These are phyloP conservation scores for Discoglossus pictus DNA, from an alignment of 2,797 vertebrate species.

Conservation along the genomic window DNA sequence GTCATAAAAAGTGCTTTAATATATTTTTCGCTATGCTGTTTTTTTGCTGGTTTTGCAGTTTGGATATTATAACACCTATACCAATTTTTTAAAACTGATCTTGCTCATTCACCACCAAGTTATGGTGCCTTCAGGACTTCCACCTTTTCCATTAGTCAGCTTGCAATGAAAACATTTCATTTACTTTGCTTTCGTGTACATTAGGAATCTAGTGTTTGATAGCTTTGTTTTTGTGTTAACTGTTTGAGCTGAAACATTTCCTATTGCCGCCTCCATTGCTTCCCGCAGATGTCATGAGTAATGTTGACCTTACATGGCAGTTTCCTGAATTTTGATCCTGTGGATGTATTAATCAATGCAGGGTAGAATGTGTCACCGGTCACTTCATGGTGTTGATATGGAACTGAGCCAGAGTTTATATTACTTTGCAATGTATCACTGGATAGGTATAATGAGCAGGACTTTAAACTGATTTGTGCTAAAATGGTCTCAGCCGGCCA, in stretches of 20 bases:
- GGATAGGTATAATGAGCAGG: slow-evolving; percentile 10
- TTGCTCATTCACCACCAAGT: no score
- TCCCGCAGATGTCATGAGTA: slow-evolving; percentile 47
- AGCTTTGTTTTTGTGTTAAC: slow-evolving; percentile 40
- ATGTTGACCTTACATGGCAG: slow-evolving; percentile 46
- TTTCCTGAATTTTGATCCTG: slow-evolving; percentile 39
- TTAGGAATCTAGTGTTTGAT: slow-evolving; percentile 9
- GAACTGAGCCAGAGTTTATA: slow-evolving; percentile 6
- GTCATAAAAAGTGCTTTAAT: no score
- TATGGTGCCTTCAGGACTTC: no score
- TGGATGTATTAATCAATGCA: slow-evolving; percentile 37
- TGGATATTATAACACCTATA: no score
- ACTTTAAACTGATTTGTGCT: slow-evolving; percentile 1
- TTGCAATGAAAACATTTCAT: no score
- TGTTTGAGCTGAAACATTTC: slow-evolving; percentile 40
- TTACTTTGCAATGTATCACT: slow-evolving; percentile 29
- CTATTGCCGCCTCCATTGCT: slow-evolving; percentile 48
- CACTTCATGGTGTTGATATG: slow-evolving; percentile 2
- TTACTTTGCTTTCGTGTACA: neutral
- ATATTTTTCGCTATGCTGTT: no score
- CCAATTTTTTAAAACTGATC: no score
- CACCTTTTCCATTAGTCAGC: no score
- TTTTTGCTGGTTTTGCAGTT: no score
- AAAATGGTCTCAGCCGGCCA: slow-evolving; percentile 19
- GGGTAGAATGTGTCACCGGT: slow-evolving; percentile 22